These are phyloP conservation scores for Chaenodraco wilsoni DNA, from an alignment of 2,797 vertebrate species.

Conservation along the genomic window DNA sequence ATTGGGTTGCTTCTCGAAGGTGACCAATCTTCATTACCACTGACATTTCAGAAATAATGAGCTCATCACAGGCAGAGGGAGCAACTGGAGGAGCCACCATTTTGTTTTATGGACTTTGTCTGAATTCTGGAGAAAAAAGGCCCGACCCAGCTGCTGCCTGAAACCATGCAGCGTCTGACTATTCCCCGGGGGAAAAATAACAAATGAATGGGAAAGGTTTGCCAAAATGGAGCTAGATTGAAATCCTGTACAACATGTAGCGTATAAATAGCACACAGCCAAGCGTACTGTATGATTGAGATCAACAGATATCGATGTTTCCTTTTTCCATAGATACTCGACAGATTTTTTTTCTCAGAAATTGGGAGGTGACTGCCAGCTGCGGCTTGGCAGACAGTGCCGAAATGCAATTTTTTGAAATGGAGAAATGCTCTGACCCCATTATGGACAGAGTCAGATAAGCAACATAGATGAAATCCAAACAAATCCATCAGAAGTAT, in stretches of 20 bases:
- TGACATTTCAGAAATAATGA: conserved; percentile 67
- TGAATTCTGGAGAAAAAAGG: conserved; percentile 37
- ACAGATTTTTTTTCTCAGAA: conserved; percentile 20
- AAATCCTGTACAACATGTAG: conserved; percentile 40
- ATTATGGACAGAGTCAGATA: conserved; percentile 28
- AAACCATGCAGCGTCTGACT: conserved; percentile 12
- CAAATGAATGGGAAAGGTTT: conserved; percentile 24
- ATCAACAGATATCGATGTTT: conserved; percentile 39
- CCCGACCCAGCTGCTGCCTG: conserved; percentile 34
- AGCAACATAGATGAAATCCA: conserved; percentile 24
- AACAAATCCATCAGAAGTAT: conserved; percentile 23
- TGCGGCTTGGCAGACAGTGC: conserved; percentile 35
- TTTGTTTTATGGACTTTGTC: conserved; percentile 39
- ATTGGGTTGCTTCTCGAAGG: conserved; percentile 56
- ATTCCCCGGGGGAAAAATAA: conserved; percentile 18
- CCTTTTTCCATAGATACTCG: conserved; percentile 38
- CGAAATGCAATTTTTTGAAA: conserved; percentile 28
- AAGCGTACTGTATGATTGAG: conserved; percentile 15
- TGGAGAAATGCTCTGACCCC: conserved; percentile 41
- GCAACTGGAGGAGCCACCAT: conserved; percentile 23
- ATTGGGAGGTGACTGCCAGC: conserved; percentile 39
- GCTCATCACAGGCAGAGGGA: conserved; percentile 44
- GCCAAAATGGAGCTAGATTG: conserved; percentile 33
- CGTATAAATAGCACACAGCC: conserved; percentile 34
- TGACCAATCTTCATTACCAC: conserved; percentile 65